Conservation (phyloP, 1,140 invertebrate species). For the Littorina saxatilis region DNA sequence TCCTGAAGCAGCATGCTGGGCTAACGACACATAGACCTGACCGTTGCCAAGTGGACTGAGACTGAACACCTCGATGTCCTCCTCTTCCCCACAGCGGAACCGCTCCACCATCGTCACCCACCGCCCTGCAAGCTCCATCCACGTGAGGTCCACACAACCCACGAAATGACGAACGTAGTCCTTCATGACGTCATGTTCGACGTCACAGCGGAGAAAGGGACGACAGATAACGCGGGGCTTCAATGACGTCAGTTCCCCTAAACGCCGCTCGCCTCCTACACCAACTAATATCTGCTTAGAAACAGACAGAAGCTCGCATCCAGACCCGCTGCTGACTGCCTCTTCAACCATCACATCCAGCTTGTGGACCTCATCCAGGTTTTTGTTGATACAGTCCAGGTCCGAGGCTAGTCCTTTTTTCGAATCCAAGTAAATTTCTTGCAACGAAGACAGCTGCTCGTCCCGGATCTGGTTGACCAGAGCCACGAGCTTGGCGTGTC, state of each 20-base stretch:
- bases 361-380: neutral
- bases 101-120: neutral
- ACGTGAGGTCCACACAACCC: neutral
- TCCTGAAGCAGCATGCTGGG: neutral
- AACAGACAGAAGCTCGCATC: neutral
- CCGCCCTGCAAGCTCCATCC: neutral
- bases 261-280: neutral
- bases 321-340: neutral
- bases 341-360: neutral
- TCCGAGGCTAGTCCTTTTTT: neutral
- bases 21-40: neutral
- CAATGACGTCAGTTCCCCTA: neutral
- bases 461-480: neutral
- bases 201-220: neutral
- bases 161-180: neutral
- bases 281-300: neutral
- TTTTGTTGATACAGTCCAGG: neutral
- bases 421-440: neutral
- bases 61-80: neutral
- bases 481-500: neutral
- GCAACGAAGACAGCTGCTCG: neutral
- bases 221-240: neutral
- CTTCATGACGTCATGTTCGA: neutral
- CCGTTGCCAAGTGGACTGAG: neutral
- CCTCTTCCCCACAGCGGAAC: neutral